Conservation (phyloP, 1,140 invertebrate genomes). For the Drosophila biarmipes region DNA sequence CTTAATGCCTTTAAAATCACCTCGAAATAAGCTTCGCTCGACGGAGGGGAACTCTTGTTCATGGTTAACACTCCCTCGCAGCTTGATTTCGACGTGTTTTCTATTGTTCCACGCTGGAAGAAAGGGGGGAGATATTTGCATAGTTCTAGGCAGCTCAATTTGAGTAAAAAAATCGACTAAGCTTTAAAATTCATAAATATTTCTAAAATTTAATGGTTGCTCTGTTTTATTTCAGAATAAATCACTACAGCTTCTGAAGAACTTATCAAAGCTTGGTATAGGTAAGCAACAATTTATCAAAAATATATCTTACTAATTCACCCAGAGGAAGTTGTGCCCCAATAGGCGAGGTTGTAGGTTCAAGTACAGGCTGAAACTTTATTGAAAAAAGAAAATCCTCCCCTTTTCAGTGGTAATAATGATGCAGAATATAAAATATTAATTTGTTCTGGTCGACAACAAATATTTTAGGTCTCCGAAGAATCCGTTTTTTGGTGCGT, state of each 20-base stretch:
- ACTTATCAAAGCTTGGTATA: not conserved
- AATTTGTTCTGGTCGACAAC: not conserved
- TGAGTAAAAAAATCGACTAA: not conserved
- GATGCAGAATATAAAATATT: not conserved
- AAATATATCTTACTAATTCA: no score
- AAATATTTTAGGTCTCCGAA: not conserved
- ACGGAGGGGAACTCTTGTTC: not conserved
- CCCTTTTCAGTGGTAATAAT: no score
- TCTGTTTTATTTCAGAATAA: not conserved
- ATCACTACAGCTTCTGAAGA: not conserved
- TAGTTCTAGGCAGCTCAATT: not conserved
- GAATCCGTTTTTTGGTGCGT: no score
- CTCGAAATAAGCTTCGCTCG: slow-evolving; percentile 24
- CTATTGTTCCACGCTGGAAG: slow-evolving; percentile 2
- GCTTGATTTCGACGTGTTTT: not conserved
- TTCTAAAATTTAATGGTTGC: not conserved
- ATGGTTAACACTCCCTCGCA: slow-evolving; percentile 12
- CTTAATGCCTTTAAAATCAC: slow-evolving; percentile 44
- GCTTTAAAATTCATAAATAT: not conserved
- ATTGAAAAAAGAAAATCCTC: no score
- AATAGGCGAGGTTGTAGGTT: no score
- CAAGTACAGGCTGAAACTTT: no score
- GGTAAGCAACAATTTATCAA: not conserved
- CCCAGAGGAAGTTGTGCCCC: no score
- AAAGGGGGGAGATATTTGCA: not conserved